Conservation (phyloP, 2,113 vertebrate species). For the Globicephala melas region DNA sequence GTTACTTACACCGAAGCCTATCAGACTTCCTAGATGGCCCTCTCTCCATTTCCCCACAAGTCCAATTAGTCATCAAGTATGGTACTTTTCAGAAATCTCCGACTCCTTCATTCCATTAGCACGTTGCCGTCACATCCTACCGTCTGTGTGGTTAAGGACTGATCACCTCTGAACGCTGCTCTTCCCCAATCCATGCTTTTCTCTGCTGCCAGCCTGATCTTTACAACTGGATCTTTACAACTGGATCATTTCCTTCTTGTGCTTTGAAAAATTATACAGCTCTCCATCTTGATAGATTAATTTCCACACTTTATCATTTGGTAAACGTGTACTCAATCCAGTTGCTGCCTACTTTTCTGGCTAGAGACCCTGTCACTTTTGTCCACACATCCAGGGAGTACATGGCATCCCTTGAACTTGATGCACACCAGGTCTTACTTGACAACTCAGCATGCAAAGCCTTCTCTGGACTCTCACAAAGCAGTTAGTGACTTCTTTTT, state of each 20-base stretch:
- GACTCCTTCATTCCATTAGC: neutral
- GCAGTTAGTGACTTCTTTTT: rapidly evolving
- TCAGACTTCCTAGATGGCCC: too few relatives aligned
- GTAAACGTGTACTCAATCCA: rapidly evolving
- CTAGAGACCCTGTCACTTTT: neutral
- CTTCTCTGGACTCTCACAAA: neutral
- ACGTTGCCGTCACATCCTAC: rapidly evolving
- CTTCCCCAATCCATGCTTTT: neutral
- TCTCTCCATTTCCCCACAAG: neutral
- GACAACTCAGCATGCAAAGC: neutral
- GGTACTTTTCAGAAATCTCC: neutral
- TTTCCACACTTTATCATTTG: too few relatives aligned
- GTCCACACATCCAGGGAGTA: neutral
- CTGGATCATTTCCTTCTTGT: neutral
- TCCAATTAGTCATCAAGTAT: rapidly evolving
- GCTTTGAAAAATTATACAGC: neutral
- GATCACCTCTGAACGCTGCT: rapidly evolving
- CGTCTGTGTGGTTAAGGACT: rapidly evolving
- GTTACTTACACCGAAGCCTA: neutral
- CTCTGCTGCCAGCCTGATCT: too few relatives aligned
- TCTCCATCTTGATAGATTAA: too few relatives aligned
- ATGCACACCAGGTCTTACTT: too few relatives aligned
- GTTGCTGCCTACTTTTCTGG: neutral
- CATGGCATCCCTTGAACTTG: rapidly evolving
- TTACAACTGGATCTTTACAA: neutral